Conservation (phyloP, 2,888 invertebrate species). For the Leistus spinibarbis region DNA sequence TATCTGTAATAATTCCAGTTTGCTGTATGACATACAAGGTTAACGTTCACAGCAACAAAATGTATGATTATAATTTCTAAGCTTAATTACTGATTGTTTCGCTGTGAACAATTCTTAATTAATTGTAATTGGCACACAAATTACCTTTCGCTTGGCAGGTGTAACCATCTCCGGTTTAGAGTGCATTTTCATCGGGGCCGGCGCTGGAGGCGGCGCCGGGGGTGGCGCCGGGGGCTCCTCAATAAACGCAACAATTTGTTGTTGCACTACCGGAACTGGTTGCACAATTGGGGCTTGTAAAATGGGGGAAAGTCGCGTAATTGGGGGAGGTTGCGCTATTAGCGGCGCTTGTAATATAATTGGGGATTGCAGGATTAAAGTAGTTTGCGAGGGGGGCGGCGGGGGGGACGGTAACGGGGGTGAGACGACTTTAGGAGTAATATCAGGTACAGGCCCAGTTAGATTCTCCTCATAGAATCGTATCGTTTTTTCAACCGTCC, state of each 20-base stretch:
- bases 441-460: not conserved
- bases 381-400: not conserved
- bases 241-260: not conserved
- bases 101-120: not conserved
- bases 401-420: not conserved
- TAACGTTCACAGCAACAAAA: too few species aligned
- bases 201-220: not conserved
- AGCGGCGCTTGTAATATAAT: not conserved
- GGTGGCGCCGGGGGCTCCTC: not conserved
- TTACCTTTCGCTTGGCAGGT: slow-evolving; percentile 56
- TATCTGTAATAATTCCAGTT: too few species aligned
- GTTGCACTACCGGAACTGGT: not conserved
- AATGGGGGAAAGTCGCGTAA: too few species aligned
- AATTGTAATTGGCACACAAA: not conserved
- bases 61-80: too few species aligned
- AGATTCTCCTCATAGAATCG: slow-evolving; percentile 48
- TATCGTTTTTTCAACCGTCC: slow-evolving; percentile 57
- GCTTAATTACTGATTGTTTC: too few species aligned
- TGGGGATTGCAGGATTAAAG: not conserved
- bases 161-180: slow-evolving; percentile 50
- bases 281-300: not conserved
- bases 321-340: not conserved
- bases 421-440: not conserved
- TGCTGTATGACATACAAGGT: too few species aligned
- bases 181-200: slow-evolving; percentile 45